Evolutionary conservation across 92 coral and sea anemone genomes (phyloP).

Genomic region (Palythoa grandis): DNA sequence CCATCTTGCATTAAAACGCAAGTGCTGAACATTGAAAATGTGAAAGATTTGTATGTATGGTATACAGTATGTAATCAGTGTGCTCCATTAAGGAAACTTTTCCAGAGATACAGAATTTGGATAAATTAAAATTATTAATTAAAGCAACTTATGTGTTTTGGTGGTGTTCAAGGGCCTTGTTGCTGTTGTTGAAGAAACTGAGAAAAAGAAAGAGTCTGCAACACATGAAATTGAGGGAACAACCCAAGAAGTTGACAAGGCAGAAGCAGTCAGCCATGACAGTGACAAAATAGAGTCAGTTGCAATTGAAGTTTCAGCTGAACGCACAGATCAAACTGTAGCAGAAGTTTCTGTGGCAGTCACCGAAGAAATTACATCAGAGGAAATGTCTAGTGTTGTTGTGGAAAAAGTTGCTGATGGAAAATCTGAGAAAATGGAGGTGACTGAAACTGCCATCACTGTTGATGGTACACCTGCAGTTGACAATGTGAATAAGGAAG

Average conservation of each 20-base stretch:
- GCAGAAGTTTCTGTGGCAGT: conserved; percentile 47
- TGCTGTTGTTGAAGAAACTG: conserved; percentile 15
- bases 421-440: conserved; percentile 35
- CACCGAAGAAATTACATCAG: conserved; percentile 8
- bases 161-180: background rate
- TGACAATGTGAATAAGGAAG: conserved; percentile 50
- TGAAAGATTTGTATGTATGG: too few species aligned
- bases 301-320: conserved; percentile 57
- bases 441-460: conserved; percentile 11
- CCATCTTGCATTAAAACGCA: too few species aligned
- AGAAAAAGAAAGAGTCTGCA: background rate
- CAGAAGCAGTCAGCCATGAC: background rate
- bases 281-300: conserved; percentile 43
- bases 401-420: conserved; percentile 33
- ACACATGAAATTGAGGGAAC: background rate
- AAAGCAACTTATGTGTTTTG: too few species aligned
- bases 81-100: too few species aligned
- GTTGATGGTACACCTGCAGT: conserved; percentile 16
- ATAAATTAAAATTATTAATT: too few species aligned
- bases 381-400: background rate
- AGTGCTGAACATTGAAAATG: too few species aligned
- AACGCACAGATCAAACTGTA: conserved; percentile 51
- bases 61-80: too few species aligned
- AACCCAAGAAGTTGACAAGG: background rate
- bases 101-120: too few species aligned